Conservation (phyloP, 2,888 invertebrate genomes). For the Cynaeus angustus region DNA sequence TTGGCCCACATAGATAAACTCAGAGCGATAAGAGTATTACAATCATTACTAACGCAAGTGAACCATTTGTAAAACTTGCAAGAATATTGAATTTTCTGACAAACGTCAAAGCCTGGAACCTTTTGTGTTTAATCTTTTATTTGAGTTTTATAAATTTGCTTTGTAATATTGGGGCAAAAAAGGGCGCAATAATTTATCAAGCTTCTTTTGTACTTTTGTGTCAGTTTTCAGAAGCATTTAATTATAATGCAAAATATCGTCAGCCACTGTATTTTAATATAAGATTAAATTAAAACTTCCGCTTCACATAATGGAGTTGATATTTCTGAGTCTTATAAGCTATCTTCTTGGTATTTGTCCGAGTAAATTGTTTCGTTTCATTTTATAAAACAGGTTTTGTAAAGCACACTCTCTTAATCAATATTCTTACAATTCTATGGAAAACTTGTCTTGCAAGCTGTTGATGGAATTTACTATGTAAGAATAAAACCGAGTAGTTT, state of each 20-base stretch:
- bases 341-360: slow-evolving; percentile 22
- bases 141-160: slow-evolving; percentile 42
- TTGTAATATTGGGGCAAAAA: slow-evolving; percentile 21
- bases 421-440: too few species aligned
- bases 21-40: slow-evolving; percentile 38
- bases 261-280: slow-evolving; percentile 43
- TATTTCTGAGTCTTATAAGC: slow-evolving; percentile 17
- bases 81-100: slow-evolving; percentile 29
- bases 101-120: slow-evolving; percentile 1
- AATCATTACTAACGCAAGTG: slow-evolving; percentile 37
- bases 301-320: slow-evolving; percentile 20
- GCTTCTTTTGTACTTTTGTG: slow-evolving; percentile 39
- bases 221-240: slow-evolving; percentile 36
- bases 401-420: too few species aligned
- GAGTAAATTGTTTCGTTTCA: slow-evolving; percentile 17
- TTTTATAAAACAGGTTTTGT: slow-evolving; percentile 4
- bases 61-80: slow-evolving; percentile 23
- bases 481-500: too few species aligned
- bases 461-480: too few species aligned
- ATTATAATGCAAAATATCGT: slow-evolving; percentile 42
- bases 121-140: slow-evolving; percentile 37
- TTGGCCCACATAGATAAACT: slow-evolving; percentile 46
- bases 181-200: slow-evolving; percentile 41
- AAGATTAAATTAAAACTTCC: slow-evolving; percentile 31
- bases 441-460: too few species aligned